Evolutionary conservation across 1,140 invertebrate genomes (phyloP), one percentile per base, ranked within the genome.

Genomic region (Drosophila virilis): DNA sequence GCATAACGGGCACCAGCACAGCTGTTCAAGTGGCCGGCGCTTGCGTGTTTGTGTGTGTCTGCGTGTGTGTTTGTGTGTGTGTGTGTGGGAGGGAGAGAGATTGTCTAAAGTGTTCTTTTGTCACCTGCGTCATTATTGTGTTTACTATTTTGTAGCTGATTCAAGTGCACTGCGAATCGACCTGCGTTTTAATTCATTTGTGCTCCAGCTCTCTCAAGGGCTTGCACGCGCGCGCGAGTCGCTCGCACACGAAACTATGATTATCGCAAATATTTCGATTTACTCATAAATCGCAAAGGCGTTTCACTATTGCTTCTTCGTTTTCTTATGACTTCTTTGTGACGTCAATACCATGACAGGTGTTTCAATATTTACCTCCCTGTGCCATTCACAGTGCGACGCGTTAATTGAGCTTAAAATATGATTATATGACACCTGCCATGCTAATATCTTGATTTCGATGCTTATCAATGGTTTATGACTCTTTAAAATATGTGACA

Each of bases 1-100:
- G 71, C 77, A 78, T 85, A 80, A 80, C 81, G 77, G 81, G 8
- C 58, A 38, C 6, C 40, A 40, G 33, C 50, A 61, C 70, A 73
- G 64, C 64, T 70, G 65, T 74, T 58, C 50, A 37, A 77, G 65
- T 77, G 42, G 46, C 17, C 45, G 35, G 40, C 64, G 61, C 28
- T 43, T 64, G 69, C 46, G 60, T 65, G 55, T 51, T 33, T 59
- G 10, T 50, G 38, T 50, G 42, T 42, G 12, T 22, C 12, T 8
- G 48, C 12, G 57, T n/a, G 57, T 8, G 50, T n/a, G n/a, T 59
- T 10, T 50, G 38, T 50, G 42, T 42, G 12, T 22, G 15, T 8
- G 48, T 15, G 57, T n/a, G 57, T 8, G 50, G 15, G 33, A 46
- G 42, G 8, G 32, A 50, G 35, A 7, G n/a, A 46, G 50, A 38